Evolutionary conservation across 2,113 vertebrate species (phyloP), one percentile per base, ranked within the genome.

Genomic region (Coryphaenoides rupestris): DNA sequence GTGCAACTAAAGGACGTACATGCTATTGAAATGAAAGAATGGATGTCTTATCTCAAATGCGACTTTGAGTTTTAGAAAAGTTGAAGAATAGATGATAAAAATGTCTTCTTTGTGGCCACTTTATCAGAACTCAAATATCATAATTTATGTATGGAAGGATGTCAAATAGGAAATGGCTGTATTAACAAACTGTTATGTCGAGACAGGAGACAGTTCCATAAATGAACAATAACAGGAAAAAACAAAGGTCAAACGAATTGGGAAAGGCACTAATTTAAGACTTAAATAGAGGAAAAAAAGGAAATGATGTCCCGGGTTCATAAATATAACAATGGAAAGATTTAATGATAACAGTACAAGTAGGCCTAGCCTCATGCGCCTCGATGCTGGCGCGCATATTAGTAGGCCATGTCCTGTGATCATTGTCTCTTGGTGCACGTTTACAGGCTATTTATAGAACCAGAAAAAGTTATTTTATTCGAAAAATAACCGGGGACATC

Each of bases 141-240:
- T 78, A 65, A 84, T 78, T 88, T 74, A 85, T 91, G 88, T 89
- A 91, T 86, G 82, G 79, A 84, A 91, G 86, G 86, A 86, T 89
- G 87, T 91, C 70, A 82, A 84, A 82, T 76, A 72, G 87, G 90
- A 92, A 91, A 86, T 64, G 76, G 79, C 79, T 65, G 71, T 80
- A 65, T 82, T 74, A 83, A 76, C 67, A 87, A 80, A 83, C 23
- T 46, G n/a, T 69, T 68, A 49, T 76, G 81, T 78, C 68, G 55
- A 70, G 76, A 74, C 88, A 89, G 83, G 86, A 91, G 85, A 85
- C 84, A 85, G 79, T 77, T 82, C 84, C 86, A 83, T 86, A 86
- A 86, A 88, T 79, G 86, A 88, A 90, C 90, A 90, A 90, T 90
- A 88, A 88, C 83, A 88, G 86, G 88, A 88, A 90, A 87, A 85